Evolutionary conservation across 2,888 invertebrate genomes (phyloP), one percentile per base, ranked within the genome.

Genomic region (Myopa testacea): DNA sequence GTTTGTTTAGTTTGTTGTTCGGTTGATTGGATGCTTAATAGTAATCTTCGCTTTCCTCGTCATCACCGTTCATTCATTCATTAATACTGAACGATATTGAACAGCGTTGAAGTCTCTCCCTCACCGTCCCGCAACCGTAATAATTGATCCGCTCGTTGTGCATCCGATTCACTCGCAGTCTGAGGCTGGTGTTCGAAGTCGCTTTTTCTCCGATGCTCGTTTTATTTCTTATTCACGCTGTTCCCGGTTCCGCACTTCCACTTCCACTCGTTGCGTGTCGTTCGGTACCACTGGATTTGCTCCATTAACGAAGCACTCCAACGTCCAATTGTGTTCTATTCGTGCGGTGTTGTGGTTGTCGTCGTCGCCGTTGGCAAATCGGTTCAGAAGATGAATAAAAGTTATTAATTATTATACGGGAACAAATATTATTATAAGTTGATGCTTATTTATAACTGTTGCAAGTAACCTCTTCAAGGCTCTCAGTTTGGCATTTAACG

Each of bases 251-350:
- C 10, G 7, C 26, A 34, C 40, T 60, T 55, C 72, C 26, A 34
- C 40, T 60, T 55, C 72, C 72, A 72, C 60, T 73, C 45, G 62
- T 14, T 45, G 73, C 73, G 70, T 55, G 70, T 50, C 37, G 70
- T 26, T 26, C 38, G 72, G 40, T 60, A 60, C n/a, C 62, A 38
- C 60, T 72, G 72, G 62, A 72, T 72, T 58, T 60, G 72, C 58
- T 72, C 19, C 72, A 72, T 58, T 72, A 72, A 58, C 60, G 26
- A 62, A 72, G 72, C 40, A 38, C 38, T 63, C 63, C 40, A 73
- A n/a, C 62, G 78, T 82, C 81, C 81, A 83, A 83, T 82, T 81
- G 83, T 79, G 80, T 82, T 82, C 81, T 82, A 81, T 79, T 82
- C 82, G 83, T 78, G 81, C 73, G 78, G 80, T 77, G 81, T 79